Conservation (phyloP, 2,888 invertebrate species). For the Scaptomyza polygonia region DNA sequence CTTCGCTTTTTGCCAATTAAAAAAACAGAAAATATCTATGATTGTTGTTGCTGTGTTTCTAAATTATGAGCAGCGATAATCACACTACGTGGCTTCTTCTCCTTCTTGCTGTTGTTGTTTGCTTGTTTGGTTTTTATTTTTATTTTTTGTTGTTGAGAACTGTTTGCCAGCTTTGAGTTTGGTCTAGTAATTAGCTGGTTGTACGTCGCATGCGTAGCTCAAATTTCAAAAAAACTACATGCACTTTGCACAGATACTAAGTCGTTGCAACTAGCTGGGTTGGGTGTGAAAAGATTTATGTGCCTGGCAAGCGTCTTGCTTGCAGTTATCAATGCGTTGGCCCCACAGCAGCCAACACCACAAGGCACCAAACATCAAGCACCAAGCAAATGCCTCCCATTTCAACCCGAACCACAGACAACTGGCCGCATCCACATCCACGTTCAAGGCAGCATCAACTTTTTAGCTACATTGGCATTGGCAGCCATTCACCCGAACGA, state of each 20-base stretch:
- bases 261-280: slow-evolving; percentile 9
- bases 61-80: slow-evolving; percentile 76
- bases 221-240: slow-evolving; percentile 78
- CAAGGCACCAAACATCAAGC: not conserved
- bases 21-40: slow-evolving; percentile 62
- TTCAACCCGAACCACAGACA: slow-evolving; percentile 11
- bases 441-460: slow-evolving; percentile 23
- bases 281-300: slow-evolving; percentile 80
- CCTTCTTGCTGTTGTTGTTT: slow-evolving; percentile 15
- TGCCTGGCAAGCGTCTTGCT: slow-evolving; percentile 65
- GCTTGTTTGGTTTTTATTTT: too few relatives aligned
- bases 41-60: slow-evolving; percentile 34
- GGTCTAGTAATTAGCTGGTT: slow-evolving; percentile 74
- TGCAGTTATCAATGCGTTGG: slow-evolving; percentile 75
- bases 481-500: slow-evolving; percentile 72
- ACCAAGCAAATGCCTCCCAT: slow-evolving; percentile 9
- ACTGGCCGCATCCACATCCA: slow-evolving; percentile 12
- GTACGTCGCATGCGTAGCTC: slow-evolving; percentile 76
- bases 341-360: slow-evolving; percentile 58
- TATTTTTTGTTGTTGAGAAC: slow-evolving; percentile 47
- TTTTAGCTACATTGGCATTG: slow-evolving; percentile 29
- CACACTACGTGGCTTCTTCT: slow-evolving; percentile 49
- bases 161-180: slow-evolving; percentile 56
- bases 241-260: slow-evolving; percentile 74
- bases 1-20: slow-evolving; percentile 76